phyloP scores from a whole-genome alignment of 1,140 invertebrate species.

The Homarus americanus region DNA sequence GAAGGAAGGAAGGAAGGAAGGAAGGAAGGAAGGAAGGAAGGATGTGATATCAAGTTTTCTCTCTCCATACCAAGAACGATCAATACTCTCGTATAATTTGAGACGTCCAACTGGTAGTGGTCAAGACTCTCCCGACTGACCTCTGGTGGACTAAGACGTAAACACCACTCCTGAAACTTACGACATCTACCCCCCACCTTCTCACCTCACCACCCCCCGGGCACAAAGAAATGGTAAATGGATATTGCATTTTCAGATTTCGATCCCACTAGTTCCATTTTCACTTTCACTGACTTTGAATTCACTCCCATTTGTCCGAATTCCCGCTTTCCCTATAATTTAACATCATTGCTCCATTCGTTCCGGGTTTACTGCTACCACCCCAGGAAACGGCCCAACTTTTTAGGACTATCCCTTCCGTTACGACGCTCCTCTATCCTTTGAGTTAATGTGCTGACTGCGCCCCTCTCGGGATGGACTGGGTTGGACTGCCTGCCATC shows the following conservation, averaged over 20 bases:
- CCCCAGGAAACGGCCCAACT: not conserved
- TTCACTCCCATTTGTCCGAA: constrained; percentile 1
- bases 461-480: not conserved
- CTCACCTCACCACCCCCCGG: not conserved
- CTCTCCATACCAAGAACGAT: too few species aligned
- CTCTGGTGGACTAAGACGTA: too few species aligned
- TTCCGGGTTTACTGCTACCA: not conserved
- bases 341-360: not conserved
- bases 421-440: not conserved
- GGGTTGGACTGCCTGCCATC: not conserved
- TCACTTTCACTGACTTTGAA: constrained; percentile 4
- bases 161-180: too few species aligned
- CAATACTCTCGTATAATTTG: too few species aligned
- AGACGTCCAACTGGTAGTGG: too few species aligned
- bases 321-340: not conserved
- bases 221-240: not conserved
- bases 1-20: too few species aligned
- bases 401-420: not conserved
- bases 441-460: not conserved
- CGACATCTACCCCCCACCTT: too few species aligned
- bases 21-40: too few species aligned
- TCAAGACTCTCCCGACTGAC: too few species aligned
- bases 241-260: not conserved
- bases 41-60: too few species aligned
- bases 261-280: not conserved